Conservation (phyloP, 2,797 vertebrate genomes). For the Pelobates cultripes region DNA sequence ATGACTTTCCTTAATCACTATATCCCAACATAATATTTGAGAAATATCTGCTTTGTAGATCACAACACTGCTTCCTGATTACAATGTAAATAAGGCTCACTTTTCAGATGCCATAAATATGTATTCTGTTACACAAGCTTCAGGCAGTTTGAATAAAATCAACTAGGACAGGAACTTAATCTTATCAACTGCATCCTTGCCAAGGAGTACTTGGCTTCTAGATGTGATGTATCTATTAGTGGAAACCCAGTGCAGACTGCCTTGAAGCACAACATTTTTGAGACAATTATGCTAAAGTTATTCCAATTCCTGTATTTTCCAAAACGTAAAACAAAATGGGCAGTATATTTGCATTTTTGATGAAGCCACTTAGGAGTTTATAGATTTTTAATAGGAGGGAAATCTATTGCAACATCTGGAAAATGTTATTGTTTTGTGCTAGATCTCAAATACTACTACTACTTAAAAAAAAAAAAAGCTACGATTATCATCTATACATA, state of each 20-base stretch:
- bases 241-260: constrained; percentile 8
- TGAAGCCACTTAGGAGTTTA: constrained; percentile 3
- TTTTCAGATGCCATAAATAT: constrained; percentile 36
- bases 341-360: constrained; percentile 23
- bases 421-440: constrained; percentile 8
- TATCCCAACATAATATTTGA: constrained; percentile 12
- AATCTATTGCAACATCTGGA: constrained; percentile 1
- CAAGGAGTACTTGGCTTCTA: constrained; percentile 42
- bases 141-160: constrained; percentile 24
- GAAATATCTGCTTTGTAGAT: constrained; percentile 24
- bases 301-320: background rate
- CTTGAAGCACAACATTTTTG: constrained; percentile 19
- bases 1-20: constrained; percentile 9
- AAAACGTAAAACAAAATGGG: background rate
- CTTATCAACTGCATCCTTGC: constrained; percentile 32
- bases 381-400: background rate
- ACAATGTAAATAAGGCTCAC: constrained; percentile 44
- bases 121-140: constrained; percentile 41
- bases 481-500: background rate
- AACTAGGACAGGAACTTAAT: constrained; percentile 34
- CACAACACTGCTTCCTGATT: constrained; percentile 18
- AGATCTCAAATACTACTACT: background rate
- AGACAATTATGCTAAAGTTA: background rate
- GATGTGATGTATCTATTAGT: constrained; percentile 19
- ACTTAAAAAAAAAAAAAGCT: background rate